Evolutionary conservation across 2,113 vertebrate species (phyloP).

Genomic region (Pontoporia blainvillei): DNA sequence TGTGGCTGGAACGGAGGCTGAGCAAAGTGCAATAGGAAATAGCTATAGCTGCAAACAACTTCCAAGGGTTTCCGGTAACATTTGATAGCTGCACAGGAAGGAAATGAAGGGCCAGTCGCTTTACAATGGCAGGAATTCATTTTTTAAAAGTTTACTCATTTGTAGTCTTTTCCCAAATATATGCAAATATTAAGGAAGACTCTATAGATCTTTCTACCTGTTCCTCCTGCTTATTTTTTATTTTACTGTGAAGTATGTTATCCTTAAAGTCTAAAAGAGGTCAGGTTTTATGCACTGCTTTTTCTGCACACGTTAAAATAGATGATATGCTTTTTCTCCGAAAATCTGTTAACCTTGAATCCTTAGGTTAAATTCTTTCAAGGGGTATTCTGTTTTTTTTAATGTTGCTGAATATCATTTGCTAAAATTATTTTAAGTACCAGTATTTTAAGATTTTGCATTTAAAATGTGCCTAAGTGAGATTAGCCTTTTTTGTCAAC

Average conservation of each 20-base stretch:
- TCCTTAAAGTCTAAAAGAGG: background rate
- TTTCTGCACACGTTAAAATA: background rate
- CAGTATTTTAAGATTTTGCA: background rate
- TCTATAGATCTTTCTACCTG: background rate
- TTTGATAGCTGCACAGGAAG: slow-evolving; percentile 67
- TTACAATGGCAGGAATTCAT: slow-evolving; percentile 57
- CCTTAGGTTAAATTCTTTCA: background rate
- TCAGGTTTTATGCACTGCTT: background rate
- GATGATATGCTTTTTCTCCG: background rate
- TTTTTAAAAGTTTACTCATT: background rate
- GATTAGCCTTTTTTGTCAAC: background rate
- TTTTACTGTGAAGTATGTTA: background rate
- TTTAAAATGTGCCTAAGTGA: background rate
- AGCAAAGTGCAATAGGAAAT: slow-evolving; percentile 86
- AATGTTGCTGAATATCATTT: background rate
- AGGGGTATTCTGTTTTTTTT: background rate
- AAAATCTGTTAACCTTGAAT: background rate
- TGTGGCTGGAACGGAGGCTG: slow-evolving; percentile 72
- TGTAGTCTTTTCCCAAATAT: background rate
- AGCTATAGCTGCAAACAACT: slow-evolving; percentile 86
- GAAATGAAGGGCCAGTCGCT: slow-evolving; percentile 68
- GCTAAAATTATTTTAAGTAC: background rate
- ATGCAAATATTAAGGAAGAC: background rate
- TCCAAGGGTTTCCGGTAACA: slow-evolving; percentile 85
- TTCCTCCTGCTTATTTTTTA: background rate